These are phyloP conservation scores for Psix sp. DNA, from an alignment of 1,140 invertebrate species.

Conservation along the genomic window DNA sequence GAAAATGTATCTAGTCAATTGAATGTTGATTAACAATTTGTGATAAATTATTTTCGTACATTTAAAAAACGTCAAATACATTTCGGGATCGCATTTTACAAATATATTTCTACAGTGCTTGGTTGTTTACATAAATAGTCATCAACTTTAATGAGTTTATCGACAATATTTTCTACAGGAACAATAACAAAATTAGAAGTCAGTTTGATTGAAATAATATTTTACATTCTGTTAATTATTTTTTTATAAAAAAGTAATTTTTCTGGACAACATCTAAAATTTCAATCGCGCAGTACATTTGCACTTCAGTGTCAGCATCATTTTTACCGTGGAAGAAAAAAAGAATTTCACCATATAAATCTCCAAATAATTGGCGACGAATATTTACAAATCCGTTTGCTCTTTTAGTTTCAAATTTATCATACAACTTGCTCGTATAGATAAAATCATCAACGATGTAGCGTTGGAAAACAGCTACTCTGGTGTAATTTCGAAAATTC, in stretches of 20 bases:
- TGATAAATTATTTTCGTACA: too few relatives aligned
- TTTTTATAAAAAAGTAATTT: conserved; percentile 3
- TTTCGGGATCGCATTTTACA: too few relatives aligned
- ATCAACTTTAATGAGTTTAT: too few relatives aligned
- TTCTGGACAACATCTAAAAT: conserved; percentile 3
- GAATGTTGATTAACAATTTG: too few relatives aligned
- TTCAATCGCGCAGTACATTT: conserved; percentile 17
- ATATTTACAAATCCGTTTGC: conserved; percentile 3
- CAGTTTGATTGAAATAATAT: too few relatives aligned
- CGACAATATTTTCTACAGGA: too few relatives aligned
- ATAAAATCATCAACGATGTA: not conserved
- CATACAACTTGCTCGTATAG: conserved; percentile 4
- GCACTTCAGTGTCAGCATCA: not conserved
- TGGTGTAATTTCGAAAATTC: conserved; percentile 2
- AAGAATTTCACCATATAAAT: conserved; percentile 7
- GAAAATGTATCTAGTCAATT: too few relatives aligned
- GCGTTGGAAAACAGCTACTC: conserved; percentile 1
- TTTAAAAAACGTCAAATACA: too few relatives aligned
- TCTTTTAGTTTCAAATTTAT: not conserved
- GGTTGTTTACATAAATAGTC: too few relatives aligned
- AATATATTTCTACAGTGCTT: too few relatives aligned
- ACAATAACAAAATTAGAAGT: too few relatives aligned
- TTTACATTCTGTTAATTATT: too few relatives aligned
- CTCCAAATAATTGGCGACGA: not conserved
- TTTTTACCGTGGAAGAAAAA: conserved; percentile 11